phyloP scores from a whole-genome alignment of 2,113 vertebrate genomes.

The Tonatia bakeri region DNA sequence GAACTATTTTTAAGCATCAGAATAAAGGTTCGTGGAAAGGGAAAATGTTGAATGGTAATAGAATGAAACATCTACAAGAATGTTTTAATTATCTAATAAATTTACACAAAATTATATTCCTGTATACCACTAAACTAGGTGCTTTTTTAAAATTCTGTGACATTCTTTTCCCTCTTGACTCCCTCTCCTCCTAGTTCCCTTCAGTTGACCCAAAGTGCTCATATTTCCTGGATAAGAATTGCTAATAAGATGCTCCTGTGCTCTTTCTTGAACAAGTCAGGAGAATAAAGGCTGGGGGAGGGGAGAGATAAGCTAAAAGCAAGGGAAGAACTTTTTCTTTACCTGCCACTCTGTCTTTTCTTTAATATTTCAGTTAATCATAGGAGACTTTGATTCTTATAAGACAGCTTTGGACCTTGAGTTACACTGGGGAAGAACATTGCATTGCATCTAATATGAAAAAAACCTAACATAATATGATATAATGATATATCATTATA shows the following conservation, averaged over 20 bases:
- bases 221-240: conserved; percentile 44
- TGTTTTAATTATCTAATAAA: background rate
- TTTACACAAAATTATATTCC: background rate
- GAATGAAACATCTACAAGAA: background rate
- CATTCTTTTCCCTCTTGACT: background rate
- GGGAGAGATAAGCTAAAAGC: background rate
- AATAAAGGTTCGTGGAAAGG: background rate
- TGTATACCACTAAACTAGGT: background rate
- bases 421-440: background rate
- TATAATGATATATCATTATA: no score
- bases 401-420: background rate
- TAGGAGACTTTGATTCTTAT: background rate
- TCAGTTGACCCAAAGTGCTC: background rate
- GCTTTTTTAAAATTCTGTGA: background rate
- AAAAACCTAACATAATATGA: background rate
- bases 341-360: background rate
- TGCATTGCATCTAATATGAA: background rate
- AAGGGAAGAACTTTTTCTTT: background rate
- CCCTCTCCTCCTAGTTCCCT: background rate
- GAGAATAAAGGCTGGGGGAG: background rate
- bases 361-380: conserved; percentile 36
- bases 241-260: conserved; percentile 48
- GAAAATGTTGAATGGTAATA: background rate
- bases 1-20: conserved; percentile 1
- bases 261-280: conserved; percentile 34